Evolutionary conservation across 2,113 vertebrate genomes (phyloP).

Genomic region (Harpagus bidentatus): DNA sequence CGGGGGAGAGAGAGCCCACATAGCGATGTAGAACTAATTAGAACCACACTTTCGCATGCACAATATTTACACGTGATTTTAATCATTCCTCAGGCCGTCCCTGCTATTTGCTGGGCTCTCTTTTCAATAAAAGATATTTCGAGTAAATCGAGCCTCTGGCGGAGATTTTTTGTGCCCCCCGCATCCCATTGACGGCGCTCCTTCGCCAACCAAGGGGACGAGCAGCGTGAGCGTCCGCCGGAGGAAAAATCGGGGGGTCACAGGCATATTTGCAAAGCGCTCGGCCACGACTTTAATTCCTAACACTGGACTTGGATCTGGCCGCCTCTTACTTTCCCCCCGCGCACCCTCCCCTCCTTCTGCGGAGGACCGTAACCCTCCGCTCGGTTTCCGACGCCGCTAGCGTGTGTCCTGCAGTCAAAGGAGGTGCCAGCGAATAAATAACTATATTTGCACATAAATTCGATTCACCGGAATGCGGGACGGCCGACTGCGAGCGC

Average conservation of each 20-base stretch:
- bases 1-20: background rate
- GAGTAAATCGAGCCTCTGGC: background rate
- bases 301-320: conserved; percentile 80
- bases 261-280: background rate
- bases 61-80: conserved; percentile 72
- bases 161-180: background rate
- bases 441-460: conserved; percentile 32
- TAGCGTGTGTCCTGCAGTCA: background rate
- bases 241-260: conserved; percentile 9
- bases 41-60: conserved; percentile 68
- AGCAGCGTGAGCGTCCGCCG: background rate
- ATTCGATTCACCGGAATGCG: background rate
- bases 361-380: conserved; percentile 32
- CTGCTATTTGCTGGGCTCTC: conserved; percentile 1
- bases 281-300: conserved; percentile 55
- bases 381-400: background rate
- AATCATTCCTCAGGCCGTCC: conserved; percentile 45
- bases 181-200: background rate
- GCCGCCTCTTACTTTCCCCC: background rate
- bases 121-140: conserved; percentile 12
- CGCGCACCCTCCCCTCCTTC: background rate
- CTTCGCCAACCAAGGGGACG: background rate
- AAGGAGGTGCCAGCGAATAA: conserved; percentile 9
- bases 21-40: conserved; percentile 70
- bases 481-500: background rate